Evolutionary conservation across 2,888 invertebrate genomes (phyloP).

Genomic region (Drosophila paranaensis): DNA sequence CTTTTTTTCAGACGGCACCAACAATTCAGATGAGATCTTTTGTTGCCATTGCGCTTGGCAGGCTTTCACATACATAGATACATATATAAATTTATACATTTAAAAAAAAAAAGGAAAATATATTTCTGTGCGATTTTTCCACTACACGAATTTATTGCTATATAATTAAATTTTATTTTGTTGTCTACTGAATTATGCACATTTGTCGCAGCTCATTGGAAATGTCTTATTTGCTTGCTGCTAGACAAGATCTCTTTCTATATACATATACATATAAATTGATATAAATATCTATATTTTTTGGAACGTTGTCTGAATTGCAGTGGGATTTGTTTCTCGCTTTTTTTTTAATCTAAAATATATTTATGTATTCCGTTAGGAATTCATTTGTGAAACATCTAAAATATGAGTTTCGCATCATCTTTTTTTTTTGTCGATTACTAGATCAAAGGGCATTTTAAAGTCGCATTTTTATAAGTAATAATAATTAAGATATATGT

Average conservation of each 20-base stretch:
- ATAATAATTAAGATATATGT: background rate
- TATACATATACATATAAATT: background rate
- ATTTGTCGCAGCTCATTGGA: slow-evolving; percentile 67
- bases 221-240: slow-evolving; percentile 25
- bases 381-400: slow-evolving; percentile 5
- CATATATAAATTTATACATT: background rate
- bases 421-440: background rate
- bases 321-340: slow-evolving; percentile 6
- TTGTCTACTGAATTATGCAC: slow-evolving; percentile 59
- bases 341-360: background rate
- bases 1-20: slow-evolving; percentile 77
- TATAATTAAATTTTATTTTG: slow-evolving; percentile 75
- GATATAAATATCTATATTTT: slow-evolving; percentile 6
- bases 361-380: slow-evolving; percentile 5
- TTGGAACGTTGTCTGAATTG: slow-evolving; percentile 25
- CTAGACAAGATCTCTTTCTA: slow-evolving; percentile 12
- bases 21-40: slow-evolving; percentile 62
- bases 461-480: background rate
- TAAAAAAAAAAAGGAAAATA: slow-evolving; percentile 21
- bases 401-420: background rate
- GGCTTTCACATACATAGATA: slow-evolving; percentile 12
- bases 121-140: slow-evolving; percentile 42
- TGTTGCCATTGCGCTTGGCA: slow-evolving; percentile 59
- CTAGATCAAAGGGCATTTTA: slow-evolving; percentile 13
- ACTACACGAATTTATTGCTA: slow-evolving; percentile 67